phyloP scores from a whole-genome alignment of 2,888 invertebrate genomes.

The Drosophila cognata region DNA sequence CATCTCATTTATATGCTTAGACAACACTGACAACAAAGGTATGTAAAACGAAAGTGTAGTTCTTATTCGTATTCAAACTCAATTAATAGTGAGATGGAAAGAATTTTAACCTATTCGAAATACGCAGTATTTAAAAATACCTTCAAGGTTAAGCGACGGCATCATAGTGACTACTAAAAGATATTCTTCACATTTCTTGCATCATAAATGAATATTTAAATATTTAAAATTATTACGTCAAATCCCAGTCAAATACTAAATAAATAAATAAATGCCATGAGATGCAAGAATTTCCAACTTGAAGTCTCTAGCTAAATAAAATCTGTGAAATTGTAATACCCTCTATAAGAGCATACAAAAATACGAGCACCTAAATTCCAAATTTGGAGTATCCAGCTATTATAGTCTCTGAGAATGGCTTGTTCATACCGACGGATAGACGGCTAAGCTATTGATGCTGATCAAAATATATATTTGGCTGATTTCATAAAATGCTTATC shows the following conservation, averaged over 20 bases:
- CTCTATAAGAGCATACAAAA: not conserved
- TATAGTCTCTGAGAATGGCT: not conserved
- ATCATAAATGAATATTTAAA: not conserved
- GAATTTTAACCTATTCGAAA: not conserved
- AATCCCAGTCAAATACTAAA: not conserved
- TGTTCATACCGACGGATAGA: too few species aligned
- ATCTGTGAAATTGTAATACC: not conserved
- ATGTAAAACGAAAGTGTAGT: constrained; percentile 1
- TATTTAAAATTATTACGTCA: not conserved
- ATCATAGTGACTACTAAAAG: not conserved
- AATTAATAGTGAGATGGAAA: not conserved
- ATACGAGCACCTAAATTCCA: not conserved
- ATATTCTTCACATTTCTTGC: not conserved
- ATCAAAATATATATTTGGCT: not conserved
- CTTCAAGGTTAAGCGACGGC: not conserved
- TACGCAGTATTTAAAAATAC: too few species aligned
- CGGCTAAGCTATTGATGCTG: not conserved
- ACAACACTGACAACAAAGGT: constrained; percentile 11
- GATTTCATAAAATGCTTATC: rapidly evolving
- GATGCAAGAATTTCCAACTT: not conserved
- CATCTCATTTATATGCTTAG: not conserved
- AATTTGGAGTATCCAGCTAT: not conserved
- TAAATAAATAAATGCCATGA: not conserved
- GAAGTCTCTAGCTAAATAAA: not conserved
- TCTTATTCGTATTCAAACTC: not conserved